Base-by-base conservation (phyloP, 2,888 invertebrate genomes). In the Euproctis similis region DNA sequence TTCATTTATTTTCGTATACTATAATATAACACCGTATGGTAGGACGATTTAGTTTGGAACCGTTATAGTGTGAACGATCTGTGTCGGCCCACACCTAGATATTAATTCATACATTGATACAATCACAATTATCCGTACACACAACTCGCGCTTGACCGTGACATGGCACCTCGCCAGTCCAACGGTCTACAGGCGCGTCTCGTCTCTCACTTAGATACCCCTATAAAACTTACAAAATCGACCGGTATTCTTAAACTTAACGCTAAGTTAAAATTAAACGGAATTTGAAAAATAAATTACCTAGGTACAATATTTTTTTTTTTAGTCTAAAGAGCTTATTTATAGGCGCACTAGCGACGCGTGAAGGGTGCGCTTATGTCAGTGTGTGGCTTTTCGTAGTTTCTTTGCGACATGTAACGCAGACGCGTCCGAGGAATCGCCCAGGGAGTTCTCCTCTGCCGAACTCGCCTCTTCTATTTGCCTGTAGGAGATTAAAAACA, bases 271-370 rank as follows among this genome's bases (percentile, higher is more conserved):
- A 80, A 81, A 14, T 84, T 81, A 84, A 85, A 85, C 72, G 85
- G 85, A 85, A 85, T 85, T 85, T 85, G 73, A 80, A 84, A 80
- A 85, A 85, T 85, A 85, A 85, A 85, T 85, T 85, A 85, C 80
- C 85, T 85, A 85, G 85, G 84, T 85, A 85, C 82, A 84, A 81
- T 82, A 71, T 80, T 75, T n/a, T n/a, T n/a, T n/a, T n/a, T n/a
- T n/a, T 81, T 76, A 80, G 74, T 78, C 80, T 82, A 81, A 62
- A 68, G 75, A 80, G 80, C 75, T n/a, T 81, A 82, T 80, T 72
- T 81, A 81, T 81, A 81, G 64, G 69, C 75, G 77, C 72, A 66
- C 72, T 73, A 57, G 69, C 65, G 64, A 48, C 54, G 65, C 53
- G 57, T 64, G 69, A 68, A 65, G 69, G 67, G 67, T 59, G 71